Conservation (phyloP, 2,888 invertebrate species). For the Drosophila meridiana region DNA sequence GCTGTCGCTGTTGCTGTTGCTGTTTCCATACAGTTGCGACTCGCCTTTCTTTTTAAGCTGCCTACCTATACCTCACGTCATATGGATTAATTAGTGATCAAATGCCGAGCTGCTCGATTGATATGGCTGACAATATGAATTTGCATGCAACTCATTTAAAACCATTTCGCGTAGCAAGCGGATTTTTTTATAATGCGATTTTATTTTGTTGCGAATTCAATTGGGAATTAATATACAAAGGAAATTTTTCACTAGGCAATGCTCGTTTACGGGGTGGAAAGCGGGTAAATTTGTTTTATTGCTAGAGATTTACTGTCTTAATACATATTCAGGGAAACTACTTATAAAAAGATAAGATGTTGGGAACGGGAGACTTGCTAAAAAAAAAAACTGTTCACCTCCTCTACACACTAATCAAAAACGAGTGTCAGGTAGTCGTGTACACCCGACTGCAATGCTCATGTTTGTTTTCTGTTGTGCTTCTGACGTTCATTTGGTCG, state of each 20-base stretch:
- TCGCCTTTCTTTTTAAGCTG: neutral
- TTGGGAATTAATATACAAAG: slow-evolving; percentile 32
- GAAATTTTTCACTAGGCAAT: slow-evolving; percentile 2
- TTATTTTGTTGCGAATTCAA: slow-evolving; percentile 59
- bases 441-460: neutral
- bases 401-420: neutral
- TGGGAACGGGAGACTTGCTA: too few relatives aligned
- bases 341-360: too few relatives aligned
- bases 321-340: neutral
- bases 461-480: neutral
- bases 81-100: slow-evolving; percentile 53
- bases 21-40: neutral
- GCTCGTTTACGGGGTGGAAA: too few relatives aligned
- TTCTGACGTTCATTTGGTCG: neutral
- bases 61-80: slow-evolving; percentile 8
- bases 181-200: slow-evolving; percentile 59
- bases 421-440: neutral
- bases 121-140: slow-evolving; percentile 11
- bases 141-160: slow-evolving; percentile 47
- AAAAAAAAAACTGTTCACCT: too few relatives aligned
- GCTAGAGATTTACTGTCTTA: neutral
- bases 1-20: neutral
- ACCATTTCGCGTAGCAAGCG: slow-evolving; percentile 48
- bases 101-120: slow-evolving; percentile 16
- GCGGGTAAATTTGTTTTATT: neutral